Evolutionary conservation across 2,888 invertebrate species (phyloP).

Genomic region (Limenitis camilla): DNA sequence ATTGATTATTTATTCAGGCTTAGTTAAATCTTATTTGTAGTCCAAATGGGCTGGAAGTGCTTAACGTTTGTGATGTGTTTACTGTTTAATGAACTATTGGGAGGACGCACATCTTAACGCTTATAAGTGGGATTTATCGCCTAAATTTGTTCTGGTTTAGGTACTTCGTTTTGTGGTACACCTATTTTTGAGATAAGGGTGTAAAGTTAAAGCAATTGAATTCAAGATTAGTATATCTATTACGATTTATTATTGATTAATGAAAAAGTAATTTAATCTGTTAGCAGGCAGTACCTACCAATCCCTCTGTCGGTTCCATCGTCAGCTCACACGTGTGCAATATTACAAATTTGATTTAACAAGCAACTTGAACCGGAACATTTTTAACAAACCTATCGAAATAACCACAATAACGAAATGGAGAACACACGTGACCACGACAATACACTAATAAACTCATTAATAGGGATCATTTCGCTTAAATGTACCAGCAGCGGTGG

Average conservation of each 20-base stretch:
- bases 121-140: background rate
- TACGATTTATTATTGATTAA: too few relatives aligned
- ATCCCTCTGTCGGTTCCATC: too few relatives aligned
- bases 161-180: too few relatives aligned
- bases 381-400: conserved; percentile 1
- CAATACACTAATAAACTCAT: too few relatives aligned
- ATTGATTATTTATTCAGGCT: conserved; percentile 72
- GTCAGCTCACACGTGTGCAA: too few relatives aligned
- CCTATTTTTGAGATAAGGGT: too few relatives aligned
- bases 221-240: too few relatives aligned
- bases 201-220: too few relatives aligned
- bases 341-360: background rate
- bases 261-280: too few relatives aligned
- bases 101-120: conserved; percentile 38
- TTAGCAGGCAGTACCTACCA: too few relatives aligned
- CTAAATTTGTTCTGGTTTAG: too few relatives aligned
- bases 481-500: conserved; percentile 32
- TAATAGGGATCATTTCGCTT: conserved; percentile 33
- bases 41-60: conserved; percentile 57
- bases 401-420: background rate
- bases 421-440: background rate
- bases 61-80: conserved; percentile 40
- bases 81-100: conserved; percentile 1
- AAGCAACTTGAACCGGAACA: background rate
- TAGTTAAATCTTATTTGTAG: conserved; percentile 69